Evolutionary conservation across 2,797 vertebrate genomes (phyloP).

Genomic region (Pseudotriccus pelzelni): DNA sequence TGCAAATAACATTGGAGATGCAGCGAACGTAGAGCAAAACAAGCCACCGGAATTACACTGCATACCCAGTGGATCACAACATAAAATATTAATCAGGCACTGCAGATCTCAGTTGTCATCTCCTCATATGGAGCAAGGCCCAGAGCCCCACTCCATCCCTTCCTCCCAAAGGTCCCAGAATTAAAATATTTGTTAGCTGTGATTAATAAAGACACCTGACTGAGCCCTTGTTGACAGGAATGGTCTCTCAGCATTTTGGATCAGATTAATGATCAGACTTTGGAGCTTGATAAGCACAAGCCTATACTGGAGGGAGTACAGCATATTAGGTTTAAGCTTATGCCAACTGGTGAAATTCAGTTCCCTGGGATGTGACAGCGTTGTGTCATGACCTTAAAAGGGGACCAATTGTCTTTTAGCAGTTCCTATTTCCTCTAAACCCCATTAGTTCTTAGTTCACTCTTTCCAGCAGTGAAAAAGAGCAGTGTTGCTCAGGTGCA

Average conservation of each 20-base stretch:
- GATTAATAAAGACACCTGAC: constrained; percentile 37
- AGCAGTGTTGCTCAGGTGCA: background rate
- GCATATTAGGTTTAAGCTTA: background rate
- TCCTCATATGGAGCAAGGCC: constrained; percentile 33
- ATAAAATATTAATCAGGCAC: constrained; percentile 79
- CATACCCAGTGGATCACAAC: constrained; percentile 69
- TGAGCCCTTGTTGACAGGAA: background rate
- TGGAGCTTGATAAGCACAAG: background rate
- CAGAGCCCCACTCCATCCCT: background rate
- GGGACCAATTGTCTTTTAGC: background rate
- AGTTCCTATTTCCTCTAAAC: background rate
- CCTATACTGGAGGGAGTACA: background rate
- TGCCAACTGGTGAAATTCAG: background rate
- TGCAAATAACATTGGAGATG: constrained; percentile 45
- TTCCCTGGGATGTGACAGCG: background rate
- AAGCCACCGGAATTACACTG: constrained; percentile 59
- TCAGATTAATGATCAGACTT: background rate
- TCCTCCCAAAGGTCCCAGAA: background rate
- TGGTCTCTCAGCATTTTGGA: constrained; percentile 6
- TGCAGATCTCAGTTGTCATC: constrained; percentile 72
- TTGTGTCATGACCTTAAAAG: background rate
- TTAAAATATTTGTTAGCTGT: constrained; percentile 31
- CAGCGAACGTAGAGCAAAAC: constrained; percentile 13
- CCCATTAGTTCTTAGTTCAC: background rate
- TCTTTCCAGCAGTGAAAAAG: background rate